Evolutionary conservation across 2,797 vertebrate species (phyloP).

Genomic region (Peromyscus attwateri): DNA sequence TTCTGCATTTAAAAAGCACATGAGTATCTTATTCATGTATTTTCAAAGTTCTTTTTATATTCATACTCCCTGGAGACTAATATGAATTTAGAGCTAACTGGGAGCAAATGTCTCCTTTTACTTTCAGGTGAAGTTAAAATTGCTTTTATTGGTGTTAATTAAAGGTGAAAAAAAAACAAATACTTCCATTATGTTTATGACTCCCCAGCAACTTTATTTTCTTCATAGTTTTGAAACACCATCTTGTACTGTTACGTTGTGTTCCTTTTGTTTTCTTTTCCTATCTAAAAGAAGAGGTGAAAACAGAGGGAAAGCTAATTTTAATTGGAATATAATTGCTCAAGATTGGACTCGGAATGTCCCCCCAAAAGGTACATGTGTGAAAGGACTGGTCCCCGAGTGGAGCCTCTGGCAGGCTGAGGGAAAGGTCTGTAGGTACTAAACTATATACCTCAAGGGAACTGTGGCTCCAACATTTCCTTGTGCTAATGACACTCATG

Average conservation of each 20-base stretch:
- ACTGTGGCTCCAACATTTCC: no score
- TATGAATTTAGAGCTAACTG: neutral
- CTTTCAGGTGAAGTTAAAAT: slow-evolving; percentile 46
- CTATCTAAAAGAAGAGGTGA: neutral
- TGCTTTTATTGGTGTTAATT: slow-evolving; percentile 50
- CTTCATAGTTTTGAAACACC: neutral
- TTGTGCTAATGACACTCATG: neutral
- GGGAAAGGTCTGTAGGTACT: neutral
- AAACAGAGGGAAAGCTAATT: neutral
- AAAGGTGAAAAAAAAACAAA: slow-evolving; percentile 47
- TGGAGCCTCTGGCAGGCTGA: neutral
- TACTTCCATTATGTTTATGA: neutral
- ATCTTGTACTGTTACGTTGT: neutral
- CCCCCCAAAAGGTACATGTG: neutral
- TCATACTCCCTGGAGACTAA: slow-evolving; percentile 2
- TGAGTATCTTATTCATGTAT: neutral
- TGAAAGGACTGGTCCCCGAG: neutral
- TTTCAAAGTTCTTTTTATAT: neutral
- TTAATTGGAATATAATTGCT: slow-evolving; percentile 10
- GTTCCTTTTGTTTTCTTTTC: slow-evolving; percentile 17
- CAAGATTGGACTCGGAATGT: neutral
- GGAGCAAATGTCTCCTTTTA: neutral
- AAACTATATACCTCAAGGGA: neutral
- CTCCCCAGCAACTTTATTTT: slow-evolving; percentile 31
- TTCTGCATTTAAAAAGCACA: slow-evolving; percentile 31